These are phyloP conservation scores for Corynorhinus townsendii DNA, from an alignment of 2,113 vertebrate genomes.

Conservation along the genomic window DNA sequence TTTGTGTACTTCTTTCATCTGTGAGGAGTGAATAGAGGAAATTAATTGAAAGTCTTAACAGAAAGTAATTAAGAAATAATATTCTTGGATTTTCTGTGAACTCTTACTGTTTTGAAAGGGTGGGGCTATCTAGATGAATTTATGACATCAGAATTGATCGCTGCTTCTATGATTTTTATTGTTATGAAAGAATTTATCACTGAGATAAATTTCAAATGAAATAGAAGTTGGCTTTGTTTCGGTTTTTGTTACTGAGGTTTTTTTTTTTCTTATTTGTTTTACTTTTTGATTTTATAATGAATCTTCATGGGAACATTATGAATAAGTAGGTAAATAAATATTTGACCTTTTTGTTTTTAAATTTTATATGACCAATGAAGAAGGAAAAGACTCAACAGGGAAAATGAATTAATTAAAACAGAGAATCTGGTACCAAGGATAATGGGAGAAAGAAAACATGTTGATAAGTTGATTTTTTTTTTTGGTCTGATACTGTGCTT, in stretches of 20 bases:
- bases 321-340: constrained; percentile 37
- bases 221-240: constrained; percentile 32
- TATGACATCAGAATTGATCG: constrained; percentile 1
- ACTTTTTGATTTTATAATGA: constrained; percentile 24
- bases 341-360: neutral
- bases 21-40: neutral
- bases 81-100: constrained; percentile 22
- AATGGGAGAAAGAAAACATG: neutral
- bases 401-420: constrained; percentile 29
- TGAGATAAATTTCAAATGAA: constrained; percentile 38
- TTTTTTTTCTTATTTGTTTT: neutral
- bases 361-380: neutral
- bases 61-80: constrained; percentile 40
- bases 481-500: constrained; percentile 36
- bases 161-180: constrained; percentile 8
- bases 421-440: neutral
- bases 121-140: neutral
- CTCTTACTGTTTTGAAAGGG: neutral
- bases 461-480: constrained; percentile 45
- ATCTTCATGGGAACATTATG: neutral
- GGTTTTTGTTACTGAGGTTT: neutral
- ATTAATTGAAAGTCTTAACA: constrained; percentile 4
- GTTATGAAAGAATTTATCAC: neutral
- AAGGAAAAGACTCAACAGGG: constrained; percentile 1
- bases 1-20: neutral